Evolutionary conservation across 2,888 invertebrate species (phyloP), one percentile per base, ranked within the genome.

Genomic region (Pristionchus fissidentatus): DNA sequence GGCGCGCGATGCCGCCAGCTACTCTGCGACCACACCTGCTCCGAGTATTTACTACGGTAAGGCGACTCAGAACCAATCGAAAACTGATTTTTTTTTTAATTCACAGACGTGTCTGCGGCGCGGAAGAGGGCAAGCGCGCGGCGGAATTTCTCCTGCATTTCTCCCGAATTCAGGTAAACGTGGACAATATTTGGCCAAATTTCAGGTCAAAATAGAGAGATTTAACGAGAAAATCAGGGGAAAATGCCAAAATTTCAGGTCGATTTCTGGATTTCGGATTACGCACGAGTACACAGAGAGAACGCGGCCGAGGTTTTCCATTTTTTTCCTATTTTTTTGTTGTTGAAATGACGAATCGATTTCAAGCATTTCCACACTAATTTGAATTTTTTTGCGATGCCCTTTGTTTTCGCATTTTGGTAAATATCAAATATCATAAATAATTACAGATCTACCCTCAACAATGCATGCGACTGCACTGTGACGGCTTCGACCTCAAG

Each of bases 11-110:
- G 92, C 78, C 87, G 90, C 35, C 89, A 90, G 84, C 85, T 92
- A 41, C 84, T 92, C 13, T 92, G 92, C 85, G 92, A 92, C 86
- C 88, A 91, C 73, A 87, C 87, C 22, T 92, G 92, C 86, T 87
- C 88, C 41, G 87, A 89, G 49, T 90, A 89, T 83, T 88, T 92
- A 78, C 78, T 90, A 81, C 62, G 80, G 57, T 79, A 57, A 13
- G 55, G 1, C 22, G 3, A 7, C 13, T 55, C 41, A 52, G 38
- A 38, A n/a, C n/a, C 13, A 26, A 46, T 55, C 78, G 78, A 78
- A 32, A 22, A 49, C 75, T 46, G 75, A 75, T 35, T 43, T 46
- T 46, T 26, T 55, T 78, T 1, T n/a, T n/a, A n/a, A n/a, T n/a
- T 3, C 46, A 2, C 79, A 79, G 79, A 38, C 52, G 79, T 8